Base-by-base conservation (phyloP, 2,797 vertebrate species). In the Sciurus vulgaris region DNA sequence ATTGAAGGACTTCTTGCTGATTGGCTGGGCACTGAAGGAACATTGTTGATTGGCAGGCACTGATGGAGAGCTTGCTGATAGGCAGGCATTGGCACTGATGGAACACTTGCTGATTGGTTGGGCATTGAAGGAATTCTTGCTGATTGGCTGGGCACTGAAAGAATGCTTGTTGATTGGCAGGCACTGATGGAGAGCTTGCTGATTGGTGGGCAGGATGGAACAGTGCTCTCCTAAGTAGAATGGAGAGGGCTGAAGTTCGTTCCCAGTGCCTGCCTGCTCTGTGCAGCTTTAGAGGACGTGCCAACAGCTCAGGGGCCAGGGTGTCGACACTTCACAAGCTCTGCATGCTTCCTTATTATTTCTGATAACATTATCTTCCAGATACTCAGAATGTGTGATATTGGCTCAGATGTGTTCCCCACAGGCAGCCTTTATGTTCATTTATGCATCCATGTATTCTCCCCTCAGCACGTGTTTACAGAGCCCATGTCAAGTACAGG, bases 381-480 rank as follows among this genome's bases (percentile, higher is more conserved):
- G 15, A 30, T 2, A 65, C 47, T 65, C 61, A 73, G 26, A 94
- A 77, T 26, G 22, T 18, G 11, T 47, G 70, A 61, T 54, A 35
- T 49, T 73, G 74, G 41, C 41, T 73, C 47, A 35, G 61, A 33
- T 44, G 56, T 69, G 30, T 51, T 51, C 51, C 38, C 84, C 17
- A 15, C 3, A n/a, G 28, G 33, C 47, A 15, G 33, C 44, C 88
- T 85, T 63, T 49, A 82, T 41, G 44, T 30, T 70, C 56, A 38
- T 49, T 76, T 77, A 28, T 70, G 56, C 87, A 59, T 65, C 84
- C 44, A 18, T 47, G 5, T 24, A 56, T 17, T 56, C 54, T 24
- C 87, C 49, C 49, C 22, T 93, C 94, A 49, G 59, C 59, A 95
- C 76, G 79, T 93, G 92, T 87, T 91, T 63, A 28, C 70, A 72